These are phyloP conservation scores for Albula goreensis DNA, from an alignment of 2,113 vertebrate species.

Conservation along the genomic window DNA sequence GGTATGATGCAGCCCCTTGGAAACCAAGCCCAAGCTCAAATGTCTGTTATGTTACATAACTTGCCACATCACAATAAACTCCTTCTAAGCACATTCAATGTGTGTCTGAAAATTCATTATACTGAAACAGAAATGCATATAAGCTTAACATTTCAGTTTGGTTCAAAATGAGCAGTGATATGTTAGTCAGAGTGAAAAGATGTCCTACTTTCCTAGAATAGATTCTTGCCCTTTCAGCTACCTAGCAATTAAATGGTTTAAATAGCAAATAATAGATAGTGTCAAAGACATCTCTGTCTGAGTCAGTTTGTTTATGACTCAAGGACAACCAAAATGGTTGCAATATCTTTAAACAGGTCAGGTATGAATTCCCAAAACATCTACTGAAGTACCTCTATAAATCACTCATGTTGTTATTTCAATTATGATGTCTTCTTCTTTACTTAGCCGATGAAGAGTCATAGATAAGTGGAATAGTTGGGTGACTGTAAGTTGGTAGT, in stretches of 20 bases:
- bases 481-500: too few species aligned
- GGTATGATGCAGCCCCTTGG: too few species aligned
- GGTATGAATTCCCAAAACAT: background rate
- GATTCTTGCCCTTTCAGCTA: background rate
- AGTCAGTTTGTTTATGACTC: background rate
- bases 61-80: too few species aligned
- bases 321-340: background rate
- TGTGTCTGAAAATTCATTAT: too few species aligned
- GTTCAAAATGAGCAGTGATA: background rate
- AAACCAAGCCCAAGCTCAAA: too few species aligned
- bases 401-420: background rate
- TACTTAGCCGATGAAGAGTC: too few species aligned
- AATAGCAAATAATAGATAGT: background rate
- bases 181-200: background rate
- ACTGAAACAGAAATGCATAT: too few species aligned
- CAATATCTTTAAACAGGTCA: background rate
- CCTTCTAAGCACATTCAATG: too few species aligned
- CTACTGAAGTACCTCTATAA: background rate
- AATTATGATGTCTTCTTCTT: background rate
- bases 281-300: background rate
- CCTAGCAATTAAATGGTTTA: background rate
- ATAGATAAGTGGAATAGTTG: too few species aligned
- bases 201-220: background rate
- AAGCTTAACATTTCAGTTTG: too few species aligned
- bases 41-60: too few species aligned